Evolutionary conservation across 2,797 vertebrate genomes (phyloP).

Genomic region (Protosalanx chinensis): DNA sequence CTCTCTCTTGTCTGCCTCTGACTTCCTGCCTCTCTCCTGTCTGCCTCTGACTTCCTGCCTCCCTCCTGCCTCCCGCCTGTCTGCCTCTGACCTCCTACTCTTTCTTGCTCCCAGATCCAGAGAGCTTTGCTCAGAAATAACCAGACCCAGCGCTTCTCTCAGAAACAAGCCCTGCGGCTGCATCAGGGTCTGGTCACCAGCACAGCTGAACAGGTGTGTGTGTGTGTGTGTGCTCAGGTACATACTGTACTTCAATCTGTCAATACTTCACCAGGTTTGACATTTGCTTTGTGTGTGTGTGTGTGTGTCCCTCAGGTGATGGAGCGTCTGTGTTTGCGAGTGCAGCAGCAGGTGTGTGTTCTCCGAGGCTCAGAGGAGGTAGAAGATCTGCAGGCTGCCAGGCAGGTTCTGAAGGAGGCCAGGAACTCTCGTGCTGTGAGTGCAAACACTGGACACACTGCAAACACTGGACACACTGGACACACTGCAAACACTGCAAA

Average conservation of each 20-base stretch:
- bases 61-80: conserved; percentile 11
- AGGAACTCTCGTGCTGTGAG: conserved; percentile 87
- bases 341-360: conserved; percentile 86
- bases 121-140: conserved; percentile 88
- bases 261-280: conserved; percentile 4
- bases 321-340: conserved; percentile 83
- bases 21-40: not conserved
- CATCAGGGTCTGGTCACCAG: conserved; percentile 91
- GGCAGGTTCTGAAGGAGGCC: conserved; percentile 88
- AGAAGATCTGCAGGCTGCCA: conserved; percentile 83
- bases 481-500: too few relatives aligned
- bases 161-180: conserved; percentile 86
- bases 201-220: conserved; percentile 85
- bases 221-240: conserved; percentile 21
- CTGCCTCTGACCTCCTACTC: conserved; percentile 14
- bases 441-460: conserved; percentile 1
- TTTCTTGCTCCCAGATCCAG: conserved; percentile 77
- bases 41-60: too few relatives aligned
- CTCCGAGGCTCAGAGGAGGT: conserved; percentile 80
- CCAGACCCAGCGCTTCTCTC: conserved; percentile 88
- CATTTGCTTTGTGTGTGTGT: conserved; percentile 16
- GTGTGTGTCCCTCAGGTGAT: conserved; percentile 77
- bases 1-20: not conserved
- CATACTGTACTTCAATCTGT: not conserved
- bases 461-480: not conserved